Base-by-base conservation (phyloP, 2,797 vertebrate genomes). In the Pempheris klunzingeri region DNA sequence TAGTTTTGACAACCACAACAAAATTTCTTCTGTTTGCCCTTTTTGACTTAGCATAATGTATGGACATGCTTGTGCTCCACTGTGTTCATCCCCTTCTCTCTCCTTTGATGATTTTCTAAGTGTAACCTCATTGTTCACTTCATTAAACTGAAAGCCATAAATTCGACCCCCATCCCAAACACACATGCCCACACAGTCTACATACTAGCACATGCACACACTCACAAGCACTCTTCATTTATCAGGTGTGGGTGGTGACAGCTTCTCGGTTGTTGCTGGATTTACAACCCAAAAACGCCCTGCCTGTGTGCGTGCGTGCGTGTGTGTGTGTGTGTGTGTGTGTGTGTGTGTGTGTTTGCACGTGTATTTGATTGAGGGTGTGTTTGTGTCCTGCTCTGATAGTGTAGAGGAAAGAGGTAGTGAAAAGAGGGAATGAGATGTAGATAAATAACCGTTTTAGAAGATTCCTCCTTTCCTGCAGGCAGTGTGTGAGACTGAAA, bases 361-460 rank as follows among this genome's bases (percentile, higher is more conserved):
- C 26, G 63, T 67, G 64, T 61, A 53, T 67, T 53, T 72, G 66
- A 62, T 66, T 75, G 47, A 74, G 77, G 52, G 50, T 80, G 71
- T 83, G 81, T 84, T 78, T 77, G 55, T 75, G 68, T 81, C 75
- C 74, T 80, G 57, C 59, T 75, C 75, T 62, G 69, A 72, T 61
- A 73, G 62, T 62, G 61, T 50, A 64, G 54, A 77, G 84, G 78
- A 75, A 87, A 79, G 69, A 84, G 43, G 64, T 61, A 61, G 36
- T 66, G 69, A 80, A 84, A 86, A 77, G 71, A 81, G 46, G 69
- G 77, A 89, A 90, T 85, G 74, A 88, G 83, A 87, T 90, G 82
- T 86, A 89, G 83, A 89, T 90, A 80, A 89, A 90, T 87, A 87
- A 81, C 79, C 64, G 11, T 83, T 90, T 90, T 63, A 69, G 80